Conservation (phyloP, 1,140 invertebrate species). For the Chlorops oryzae region DNA sequence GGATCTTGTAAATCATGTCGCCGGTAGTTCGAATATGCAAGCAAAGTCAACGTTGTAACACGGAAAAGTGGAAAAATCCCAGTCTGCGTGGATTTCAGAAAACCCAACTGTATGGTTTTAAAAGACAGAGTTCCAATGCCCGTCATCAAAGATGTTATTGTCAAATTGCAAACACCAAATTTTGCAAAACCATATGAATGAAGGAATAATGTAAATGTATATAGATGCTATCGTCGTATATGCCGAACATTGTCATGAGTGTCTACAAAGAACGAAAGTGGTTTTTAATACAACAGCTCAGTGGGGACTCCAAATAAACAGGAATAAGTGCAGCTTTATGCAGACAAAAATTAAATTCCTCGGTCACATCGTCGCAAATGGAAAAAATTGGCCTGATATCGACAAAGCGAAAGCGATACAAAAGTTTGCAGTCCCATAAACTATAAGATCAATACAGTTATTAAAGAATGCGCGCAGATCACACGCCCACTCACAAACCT, state of each 20-base stretch:
- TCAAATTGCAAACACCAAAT: conserved; percentile 12
- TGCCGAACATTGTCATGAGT: too few species aligned
- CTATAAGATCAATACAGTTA: conserved; percentile 26
- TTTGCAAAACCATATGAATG: neutral
- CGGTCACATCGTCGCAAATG: conserved; percentile 19
- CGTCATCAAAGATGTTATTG: conserved; percentile 44
- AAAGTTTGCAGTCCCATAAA: conserved; percentile 26
- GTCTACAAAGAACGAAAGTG: conserved; percentile 14
- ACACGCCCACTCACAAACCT: conserved; percentile 25
- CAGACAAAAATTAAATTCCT: conserved; percentile 18
- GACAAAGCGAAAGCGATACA: conserved; percentile 27
- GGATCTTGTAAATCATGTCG: too few species aligned
- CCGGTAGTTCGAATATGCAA: too few species aligned
- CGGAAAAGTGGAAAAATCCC: too few species aligned
- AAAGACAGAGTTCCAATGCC: conserved; percentile 22
- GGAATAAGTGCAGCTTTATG: conserved; percentile 42
- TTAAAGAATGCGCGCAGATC: conserved; percentile 24
- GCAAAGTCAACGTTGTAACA: too few species aligned
- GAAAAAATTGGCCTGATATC: too few species aligned
- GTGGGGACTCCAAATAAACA: conserved; percentile 39
- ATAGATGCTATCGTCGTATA: too few species aligned
- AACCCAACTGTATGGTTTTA: too few species aligned
- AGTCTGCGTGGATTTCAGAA: too few species aligned
- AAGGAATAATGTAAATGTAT: too few species aligned
- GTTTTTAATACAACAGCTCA: conserved; percentile 26